A percentile compares a stretch with the other conserved stretches of the same genome.
These are phyloP conservation scores for Neosilurus mollespiculum DNA, from an alignment of 2,797 vertebrate genomes.

Conservation along the genomic window DNA sequence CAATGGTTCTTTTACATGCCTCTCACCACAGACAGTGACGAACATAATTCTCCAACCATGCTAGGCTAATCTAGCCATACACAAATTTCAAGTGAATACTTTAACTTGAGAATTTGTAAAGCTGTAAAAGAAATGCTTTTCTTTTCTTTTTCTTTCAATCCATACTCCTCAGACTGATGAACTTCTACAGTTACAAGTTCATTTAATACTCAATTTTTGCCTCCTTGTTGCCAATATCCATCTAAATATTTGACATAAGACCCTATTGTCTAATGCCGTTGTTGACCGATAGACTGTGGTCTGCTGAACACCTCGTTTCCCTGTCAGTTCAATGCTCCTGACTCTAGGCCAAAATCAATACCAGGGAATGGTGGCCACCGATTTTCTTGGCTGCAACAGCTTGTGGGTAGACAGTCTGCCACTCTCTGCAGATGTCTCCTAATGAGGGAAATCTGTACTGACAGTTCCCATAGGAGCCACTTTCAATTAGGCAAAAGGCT, in stretches of 20 bases:
- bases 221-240: slow-evolving; percentile 8
- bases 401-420: slow-evolving; percentile 45
- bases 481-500: slow-evolving; percentile 60
- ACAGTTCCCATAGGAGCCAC: slow-evolving; percentile 53
- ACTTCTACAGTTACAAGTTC: background rate
- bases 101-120: background rate
- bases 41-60: background rate
- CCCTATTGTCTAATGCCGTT: slow-evolving; percentile 7
- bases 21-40: no score
- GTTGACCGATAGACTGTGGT: slow-evolving; percentile 54
- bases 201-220: slow-evolving; percentile 40
- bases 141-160: background rate
- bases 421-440: slow-evolving; percentile 46
- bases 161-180: background rate
- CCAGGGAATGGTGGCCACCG: slow-evolving; percentile 28
- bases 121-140: no score
- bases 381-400: slow-evolving; percentile 39
- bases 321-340: slow-evolving; percentile 46
- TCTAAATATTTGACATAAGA: background rate
- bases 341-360: slow-evolving; percentile 48
- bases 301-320: slow-evolving; percentile 45
- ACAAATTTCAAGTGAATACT: background rate
- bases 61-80: background rate
- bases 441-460: slow-evolving; percentile 57
- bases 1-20: no score